Evolutionary conservation across 2,113 vertebrate species (phyloP).

Genomic region (Odontophorus gujanensis): DNA sequence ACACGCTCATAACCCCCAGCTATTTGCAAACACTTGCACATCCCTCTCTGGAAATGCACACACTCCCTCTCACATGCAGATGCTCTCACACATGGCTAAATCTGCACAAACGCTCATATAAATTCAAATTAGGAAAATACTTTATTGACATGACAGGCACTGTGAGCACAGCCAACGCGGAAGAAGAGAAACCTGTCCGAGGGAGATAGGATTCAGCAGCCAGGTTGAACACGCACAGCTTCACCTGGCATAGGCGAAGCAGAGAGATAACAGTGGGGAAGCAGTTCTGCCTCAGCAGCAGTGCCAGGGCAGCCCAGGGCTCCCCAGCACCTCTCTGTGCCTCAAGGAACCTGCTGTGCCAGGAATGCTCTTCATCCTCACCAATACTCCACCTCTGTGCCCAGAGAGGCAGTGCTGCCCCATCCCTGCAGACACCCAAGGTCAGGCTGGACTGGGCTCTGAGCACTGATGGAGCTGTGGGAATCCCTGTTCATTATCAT

Average conservation of each 20-base stretch:
- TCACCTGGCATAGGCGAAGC: neutral
- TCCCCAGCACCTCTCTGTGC: neutral
- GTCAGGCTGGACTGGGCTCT: no score
- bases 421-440: no score
- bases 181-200: constrained; percentile 34
- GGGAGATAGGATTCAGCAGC: neutral
- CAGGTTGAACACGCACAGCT: neutral
- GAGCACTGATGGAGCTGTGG: no score
- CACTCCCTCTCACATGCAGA: neutral
- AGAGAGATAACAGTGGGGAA: neutral
- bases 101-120: constrained; percentile 13
- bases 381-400: neutral
- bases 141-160: constrained; percentile 17
- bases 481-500: no score
- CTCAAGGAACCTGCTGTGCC: neutral
- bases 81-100: constrained; percentile 18
- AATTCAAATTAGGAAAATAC: constrained; percentile 31
- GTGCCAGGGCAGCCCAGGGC: neutral
- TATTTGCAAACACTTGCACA: neutral
- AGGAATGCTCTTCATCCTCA: neutral
- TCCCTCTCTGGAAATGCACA: neutral
- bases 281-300: neutral
- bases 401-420: no score
- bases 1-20: neutral
- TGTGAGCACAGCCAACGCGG: neutral